Base-by-base conservation (phyloP, 2,888 invertebrate genomes). In the Subacronicta megacephala region DNA sequence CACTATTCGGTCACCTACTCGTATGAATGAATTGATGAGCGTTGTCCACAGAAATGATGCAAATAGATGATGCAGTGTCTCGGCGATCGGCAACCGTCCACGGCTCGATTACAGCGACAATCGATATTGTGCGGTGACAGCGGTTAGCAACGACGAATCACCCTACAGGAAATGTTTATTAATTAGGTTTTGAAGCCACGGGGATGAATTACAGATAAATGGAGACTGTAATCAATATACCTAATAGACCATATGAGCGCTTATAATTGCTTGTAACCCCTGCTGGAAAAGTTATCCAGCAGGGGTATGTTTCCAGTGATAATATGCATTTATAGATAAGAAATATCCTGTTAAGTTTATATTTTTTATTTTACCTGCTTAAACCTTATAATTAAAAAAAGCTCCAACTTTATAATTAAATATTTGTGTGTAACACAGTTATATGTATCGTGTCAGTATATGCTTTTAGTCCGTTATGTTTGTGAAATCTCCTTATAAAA, bases 11-110 rank as follows among this genome's bases (percentile, higher is more conserved):
- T 75, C 75, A 76, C 75, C 31, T n/a, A 31, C n/a, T 31, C 31
- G 79, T 74, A 69, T 72, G 54, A 75, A 72, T 77, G 62, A 72
- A 76, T 75, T 69, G 72, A 78, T 76, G 62, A 64, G 53, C 9
- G 60, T 62, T 61, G 43, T 62, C 35, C 47, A 49, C 75, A 51
- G 45, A 46, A 58, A 64, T 59, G 52, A 72, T 65, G 49, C 45
- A 43, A 72, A 72, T 38, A 41, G 45, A 68, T 72, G 65, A 59
- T 62, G 40, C 54, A 41, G 52, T 59, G 55, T 47, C 71, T 62
- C 57, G 7, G 36, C 18, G 44, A 55, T 40, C 16, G 7, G 36
- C 18, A 42, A 55, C 37, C 16, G 16, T 43, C 5, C 29, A 55
- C 18, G 38, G 38, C 47, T 60, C 59, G 13, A 37, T 50, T 17